These are phyloP conservation scores for Dendrocincla tyrannina DNA, from an alignment of 2,797 vertebrate genomes.

Conservation along the genomic window DNA sequence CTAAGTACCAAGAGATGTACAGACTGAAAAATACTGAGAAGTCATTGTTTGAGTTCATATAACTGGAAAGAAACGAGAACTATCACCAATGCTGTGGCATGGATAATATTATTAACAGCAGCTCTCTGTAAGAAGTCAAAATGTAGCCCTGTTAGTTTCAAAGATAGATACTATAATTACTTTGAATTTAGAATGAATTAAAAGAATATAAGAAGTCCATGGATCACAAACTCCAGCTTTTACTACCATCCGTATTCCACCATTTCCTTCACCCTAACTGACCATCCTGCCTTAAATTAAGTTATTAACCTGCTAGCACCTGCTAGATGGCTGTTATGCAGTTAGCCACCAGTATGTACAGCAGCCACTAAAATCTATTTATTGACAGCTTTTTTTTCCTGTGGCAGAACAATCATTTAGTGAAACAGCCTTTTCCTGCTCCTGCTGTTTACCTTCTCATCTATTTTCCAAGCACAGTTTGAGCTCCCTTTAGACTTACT, in stretches of 20 bases:
- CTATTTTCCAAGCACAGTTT: not conserved
- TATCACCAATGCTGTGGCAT: not conserved
- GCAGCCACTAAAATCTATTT: not conserved
- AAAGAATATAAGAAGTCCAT: not conserved
- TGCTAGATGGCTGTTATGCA: not conserved
- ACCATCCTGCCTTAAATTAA: not conserved
- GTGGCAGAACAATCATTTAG: not conserved
- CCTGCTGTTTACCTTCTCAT: not conserved
- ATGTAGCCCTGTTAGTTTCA: not conserved
- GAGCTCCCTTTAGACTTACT: not conserved
- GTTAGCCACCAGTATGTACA: not conserved
- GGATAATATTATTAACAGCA: not conserved
- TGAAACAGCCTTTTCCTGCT: not conserved
- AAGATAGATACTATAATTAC: not conserved
- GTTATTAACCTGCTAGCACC: not conserved
- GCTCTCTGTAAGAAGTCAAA: not conserved
- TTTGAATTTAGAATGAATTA: not conserved
- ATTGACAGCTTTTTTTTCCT: not conserved
- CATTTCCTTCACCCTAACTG: not conserved
- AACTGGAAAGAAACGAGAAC: not conserved
- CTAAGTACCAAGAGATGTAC: not conserved
- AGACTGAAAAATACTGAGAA: not conserved
- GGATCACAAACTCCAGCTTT: not conserved
- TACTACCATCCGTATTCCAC: not conserved
- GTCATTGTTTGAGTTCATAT: not conserved